Evolutionary conservation across 2,113 vertebrate species (phyloP), one percentile per base, ranked within the genome.

Genomic region (Columbina picui): DNA sequence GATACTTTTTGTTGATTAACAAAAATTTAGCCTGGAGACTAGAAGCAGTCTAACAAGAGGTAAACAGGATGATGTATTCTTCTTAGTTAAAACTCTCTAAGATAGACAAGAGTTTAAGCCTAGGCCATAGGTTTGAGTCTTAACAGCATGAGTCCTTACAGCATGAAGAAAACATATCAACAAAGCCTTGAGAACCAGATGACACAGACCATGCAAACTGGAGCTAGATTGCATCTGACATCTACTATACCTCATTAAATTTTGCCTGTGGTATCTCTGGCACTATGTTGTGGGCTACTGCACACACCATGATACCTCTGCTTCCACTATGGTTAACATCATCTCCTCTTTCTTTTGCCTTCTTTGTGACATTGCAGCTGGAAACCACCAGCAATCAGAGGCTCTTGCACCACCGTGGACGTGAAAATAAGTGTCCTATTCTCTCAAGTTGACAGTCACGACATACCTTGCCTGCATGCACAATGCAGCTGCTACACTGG

Each of bases 381-480:
- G 41, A 64, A 84, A 36, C 6, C 52, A 73, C 4, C 5, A 53
- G 56, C 2, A 7, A 50, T 23, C 29, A 56, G 38, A 64, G 26
- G 38, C 26, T 50, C 26, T 38, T 14, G 12, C 38, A 57, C 32
- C 14, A 50, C 23, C 16, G 2, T 6, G 14, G 61, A 32, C 13
- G 5, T 5, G 12, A 41, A 87, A 30, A 3, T 11, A 30, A 16
- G 14, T 7, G n/a, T 36, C n/a, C 38, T 45, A 0, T 16, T 64
- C 12, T 56, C 13, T 23, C 23, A 26, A 9, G 32, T 2, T 32
- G 60, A 14, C 47, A 22, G n/a, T n/a, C 49, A 52, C 14, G 10
- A 2, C 4, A 1, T 2, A 12, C 9, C n/a, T 61, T 77, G 26
- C 26, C 12, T 34, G n/a, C 29, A 14, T 0, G 0, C 20, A 18